Percentiles rank a stretch among this genome's conserved stretches.
phyloP scores from a whole-genome alignment of 1,140 invertebrate genomes.

The Sogatella furcifera region DNA sequence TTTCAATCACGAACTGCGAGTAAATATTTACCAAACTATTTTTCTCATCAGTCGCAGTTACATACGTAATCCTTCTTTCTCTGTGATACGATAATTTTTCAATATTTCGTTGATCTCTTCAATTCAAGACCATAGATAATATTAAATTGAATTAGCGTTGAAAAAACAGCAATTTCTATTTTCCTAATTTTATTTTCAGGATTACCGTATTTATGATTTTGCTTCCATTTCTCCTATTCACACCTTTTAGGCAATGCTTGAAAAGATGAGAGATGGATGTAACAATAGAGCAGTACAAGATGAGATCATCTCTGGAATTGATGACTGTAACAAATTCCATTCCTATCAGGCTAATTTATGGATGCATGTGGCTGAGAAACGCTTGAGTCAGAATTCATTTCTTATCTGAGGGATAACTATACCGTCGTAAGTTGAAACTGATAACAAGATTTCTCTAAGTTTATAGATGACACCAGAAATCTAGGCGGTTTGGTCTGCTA shows the following conservation, averaged over 20 bases:
- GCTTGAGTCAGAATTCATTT: neutral
- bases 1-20: too few species aligned
- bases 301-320: neutral
- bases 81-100: too few species aligned
- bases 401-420: neutral
- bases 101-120: too few species aligned
- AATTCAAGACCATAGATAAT: too few species aligned
- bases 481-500: too few species aligned
- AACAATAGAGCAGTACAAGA: neutral
- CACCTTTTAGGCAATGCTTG: neutral
- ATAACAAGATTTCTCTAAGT: too few species aligned
- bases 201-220: neutral
- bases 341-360: neutral
- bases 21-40: too few species aligned
- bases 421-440: neutral
- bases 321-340: neutral
- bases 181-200: neutral
- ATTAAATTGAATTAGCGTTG: too few species aligned
- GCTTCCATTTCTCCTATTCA: neutral
- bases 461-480: too few species aligned
- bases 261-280: neutral
- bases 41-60: too few species aligned
- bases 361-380: neutral
- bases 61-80: too few species aligned
- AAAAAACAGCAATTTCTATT: too few species aligned